These are phyloP conservation scores for Leptothorax acervorum DNA, from an alignment of 2,888 invertebrate genomes.

Conservation along the genomic window DNA sequence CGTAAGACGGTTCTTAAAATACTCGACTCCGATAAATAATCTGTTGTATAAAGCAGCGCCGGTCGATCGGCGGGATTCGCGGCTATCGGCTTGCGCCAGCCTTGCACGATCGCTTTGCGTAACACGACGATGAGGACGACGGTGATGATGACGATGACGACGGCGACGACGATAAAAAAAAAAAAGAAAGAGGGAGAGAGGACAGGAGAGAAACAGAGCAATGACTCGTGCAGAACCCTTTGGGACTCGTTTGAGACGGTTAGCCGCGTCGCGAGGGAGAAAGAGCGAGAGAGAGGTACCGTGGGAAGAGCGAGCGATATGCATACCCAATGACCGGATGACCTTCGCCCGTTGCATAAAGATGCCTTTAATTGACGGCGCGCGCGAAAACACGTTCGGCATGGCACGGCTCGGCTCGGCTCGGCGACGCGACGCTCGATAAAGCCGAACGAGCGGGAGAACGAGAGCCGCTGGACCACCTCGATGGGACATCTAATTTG, in stretches of 20 bases:
- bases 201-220: slow-evolving; percentile 23
- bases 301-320: slow-evolving; percentile 81
- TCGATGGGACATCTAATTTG: slow-evolving; percentile 63
- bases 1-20: slow-evolving; percentile 64
- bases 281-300: slow-evolving; percentile 67
- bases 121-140: slow-evolving; percentile 38
- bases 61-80: slow-evolving; percentile 39
- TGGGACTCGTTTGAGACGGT: slow-evolving; percentile 80
- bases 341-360: slow-evolving; percentile 85
- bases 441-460: slow-evolving; percentile 63
- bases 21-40: slow-evolving; percentile 43
- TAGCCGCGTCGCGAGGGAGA: slow-evolving; percentile 50
- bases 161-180: slow-evolving; percentile 14
- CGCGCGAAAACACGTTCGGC: slow-evolving; percentile 82
- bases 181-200: not conserved
- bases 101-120: slow-evolving; percentile 59
- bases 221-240: slow-evolving; percentile 61
- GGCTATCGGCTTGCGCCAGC: slow-evolving; percentile 38
- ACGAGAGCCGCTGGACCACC: slow-evolving; percentile 62
- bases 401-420: slow-evolving; percentile 44
- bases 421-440: slow-evolving; percentile 69
- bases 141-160: slow-evolving; percentile 3
- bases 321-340: slow-evolving; percentile 84
- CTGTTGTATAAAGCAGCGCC: slow-evolving; percentile 55
- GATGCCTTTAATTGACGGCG: slow-evolving; percentile 84